These are phyloP conservation scores for Athripsodes cinereus DNA, from an alignment of 2,888 invertebrate species.

Conservation along the genomic window DNA sequence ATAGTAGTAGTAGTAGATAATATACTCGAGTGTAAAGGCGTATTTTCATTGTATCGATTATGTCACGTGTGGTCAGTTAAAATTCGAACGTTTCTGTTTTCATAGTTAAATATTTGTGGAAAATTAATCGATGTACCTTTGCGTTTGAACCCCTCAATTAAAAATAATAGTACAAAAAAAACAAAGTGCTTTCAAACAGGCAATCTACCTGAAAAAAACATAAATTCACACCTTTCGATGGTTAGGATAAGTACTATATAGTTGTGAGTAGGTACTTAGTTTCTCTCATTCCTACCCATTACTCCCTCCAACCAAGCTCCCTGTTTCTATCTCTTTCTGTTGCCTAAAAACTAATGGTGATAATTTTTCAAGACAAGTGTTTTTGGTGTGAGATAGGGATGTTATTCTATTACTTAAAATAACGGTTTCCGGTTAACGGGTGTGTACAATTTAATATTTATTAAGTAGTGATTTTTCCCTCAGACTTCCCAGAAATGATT, in stretches of 20 bases:
- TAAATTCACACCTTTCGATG: not conserved
- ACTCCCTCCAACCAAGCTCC: not conserved
- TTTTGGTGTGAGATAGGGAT: not conserved
- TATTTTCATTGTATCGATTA: no score
- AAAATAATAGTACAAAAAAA: no score
- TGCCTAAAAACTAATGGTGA: not conserved
- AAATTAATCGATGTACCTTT: no score
- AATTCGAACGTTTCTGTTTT: no score
- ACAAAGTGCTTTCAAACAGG: not conserved
- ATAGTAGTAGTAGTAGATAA: no score
- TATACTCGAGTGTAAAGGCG: no score
- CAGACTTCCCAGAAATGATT: not conserved
- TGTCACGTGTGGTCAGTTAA: no score
- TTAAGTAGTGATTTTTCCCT: not conserved
- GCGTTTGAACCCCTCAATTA: no score
- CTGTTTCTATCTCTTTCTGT: not conserved
- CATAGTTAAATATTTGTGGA: no score
- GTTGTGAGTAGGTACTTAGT: not conserved
- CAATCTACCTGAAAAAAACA: not conserved
- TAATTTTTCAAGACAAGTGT: conserved; percentile 1
- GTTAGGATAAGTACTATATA: no score
- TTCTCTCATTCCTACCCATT: not conserved
- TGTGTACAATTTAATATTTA: no score
- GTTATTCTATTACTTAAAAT: not conserved
- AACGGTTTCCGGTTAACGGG: not conserved